phyloP scores from a whole-genome alignment of 2,113 vertebrate genomes.

The Neotragus moschatus region DNA sequence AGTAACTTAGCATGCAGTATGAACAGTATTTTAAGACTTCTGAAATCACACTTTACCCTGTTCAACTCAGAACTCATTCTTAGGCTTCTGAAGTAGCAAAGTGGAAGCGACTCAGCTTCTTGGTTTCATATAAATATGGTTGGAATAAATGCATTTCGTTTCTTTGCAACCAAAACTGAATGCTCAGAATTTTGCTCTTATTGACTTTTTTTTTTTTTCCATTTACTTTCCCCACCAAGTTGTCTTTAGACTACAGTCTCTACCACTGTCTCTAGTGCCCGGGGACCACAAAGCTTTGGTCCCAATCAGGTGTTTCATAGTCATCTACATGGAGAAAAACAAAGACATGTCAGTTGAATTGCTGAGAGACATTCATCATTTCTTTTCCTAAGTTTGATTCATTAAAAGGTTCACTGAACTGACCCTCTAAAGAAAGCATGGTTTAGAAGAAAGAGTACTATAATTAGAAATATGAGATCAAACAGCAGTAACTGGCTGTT shows the following conservation, averaged over 20 bases:
- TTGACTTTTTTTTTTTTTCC: not conserved
- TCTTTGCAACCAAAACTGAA: not conserved
- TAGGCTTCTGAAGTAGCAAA: constrained; percentile 4
- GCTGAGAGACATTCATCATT: not conserved
- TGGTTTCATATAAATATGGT: not conserved
- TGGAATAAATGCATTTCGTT: not conserved
- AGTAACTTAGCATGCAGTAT: constrained; percentile 29
- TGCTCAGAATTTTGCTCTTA: not conserved
- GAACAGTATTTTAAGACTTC: constrained; percentile 57
- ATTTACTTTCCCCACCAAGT: not conserved
- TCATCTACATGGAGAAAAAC: not conserved
- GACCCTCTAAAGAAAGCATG: not conserved
- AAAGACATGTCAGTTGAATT: not conserved
- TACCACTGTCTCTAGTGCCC: not conserved
- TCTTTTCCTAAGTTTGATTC: not conserved
- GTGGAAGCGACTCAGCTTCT: not conserved
- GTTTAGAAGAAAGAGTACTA: not conserved
- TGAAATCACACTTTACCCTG: constrained; percentile 40
- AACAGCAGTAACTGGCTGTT: not conserved
- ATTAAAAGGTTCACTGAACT: not conserved
- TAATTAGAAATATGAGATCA: not conserved
- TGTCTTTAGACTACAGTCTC: not conserved
- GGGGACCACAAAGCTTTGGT: not conserved
- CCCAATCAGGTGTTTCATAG: not conserved
- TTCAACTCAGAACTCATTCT: constrained; percentile 35